Percentiles rank a stretch among this genome's conserved stretches.
phyloP scores from a whole-genome alignment of 2,888 invertebrate genomes.

The Digitonthophagus gazella region DNA sequence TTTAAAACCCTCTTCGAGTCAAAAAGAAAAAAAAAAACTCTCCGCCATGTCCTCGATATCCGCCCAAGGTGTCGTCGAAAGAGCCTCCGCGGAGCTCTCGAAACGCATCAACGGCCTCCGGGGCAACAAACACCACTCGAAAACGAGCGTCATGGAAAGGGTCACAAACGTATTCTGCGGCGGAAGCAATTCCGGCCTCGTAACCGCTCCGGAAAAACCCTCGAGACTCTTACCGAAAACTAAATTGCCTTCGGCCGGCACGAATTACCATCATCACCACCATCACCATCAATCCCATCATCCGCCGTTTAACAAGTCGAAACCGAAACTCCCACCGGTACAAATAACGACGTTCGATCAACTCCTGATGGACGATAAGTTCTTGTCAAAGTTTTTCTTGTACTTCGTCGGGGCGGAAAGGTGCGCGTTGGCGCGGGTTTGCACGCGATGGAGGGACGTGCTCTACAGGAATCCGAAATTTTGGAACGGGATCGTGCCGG shows the following conservation, averaged over 20 bases:
- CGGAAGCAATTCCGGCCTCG: slow-evolving; percentile 49
- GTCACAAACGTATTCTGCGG: slow-evolving; percentile 86
- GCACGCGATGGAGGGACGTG: slow-evolving; percentile 83
- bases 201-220: slow-evolving; percentile 54
- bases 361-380: slow-evolving; percentile 79
- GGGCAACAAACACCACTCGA: slow-evolving; percentile 56
- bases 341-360: slow-evolving; percentile 68
- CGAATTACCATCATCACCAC: not conserved
- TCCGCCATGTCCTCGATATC: slow-evolving; percentile 74
- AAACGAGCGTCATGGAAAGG: slow-evolving; percentile 75
- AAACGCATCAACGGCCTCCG: slow-evolving; percentile 85
- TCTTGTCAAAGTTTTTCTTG: slow-evolving; percentile 79
- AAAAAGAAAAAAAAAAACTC: not conserved
- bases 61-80: slow-evolving; percentile 87
- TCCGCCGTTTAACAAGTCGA: slow-evolving; percentile 33
- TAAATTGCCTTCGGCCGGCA: no score
- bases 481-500: slow-evolving; percentile 84
- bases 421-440: slow-evolving; percentile 69
- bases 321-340: slow-evolving; percentile 54
- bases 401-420: slow-evolving; percentile 72
- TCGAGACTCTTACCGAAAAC: slow-evolving; percentile 47
- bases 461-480: slow-evolving; percentile 83
- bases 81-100: slow-evolving; percentile 85
- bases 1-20: slow-evolving; percentile 11
- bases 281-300: slow-evolving; percentile 30